Base-by-base conservation (phyloP, 2,797 vertebrate genomes). In the Hipposideros larvatus region DNA sequence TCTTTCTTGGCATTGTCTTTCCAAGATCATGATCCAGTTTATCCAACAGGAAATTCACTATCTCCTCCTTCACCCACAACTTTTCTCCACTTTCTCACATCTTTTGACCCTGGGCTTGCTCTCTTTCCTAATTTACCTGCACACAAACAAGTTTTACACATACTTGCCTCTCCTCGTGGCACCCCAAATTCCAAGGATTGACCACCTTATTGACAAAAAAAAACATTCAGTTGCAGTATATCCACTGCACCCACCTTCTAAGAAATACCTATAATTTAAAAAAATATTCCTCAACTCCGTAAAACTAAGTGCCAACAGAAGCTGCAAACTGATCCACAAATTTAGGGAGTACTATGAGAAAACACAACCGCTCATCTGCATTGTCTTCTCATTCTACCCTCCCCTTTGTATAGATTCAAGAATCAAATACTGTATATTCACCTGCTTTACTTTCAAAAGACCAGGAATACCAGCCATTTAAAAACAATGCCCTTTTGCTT, bases 391-490 rank as follows among this genome's bases (percentile, higher is more conserved):
- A 88, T 65, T 87, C 66, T 46, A 71, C 28, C 5, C 21, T 74
- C 86, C 24, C 51, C 57, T 78, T 73, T 79, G 22, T n/a, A 84
- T 11, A 87, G 28, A 87, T 79, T 74, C n/a, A 92, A 94, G 22
- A 87, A 90, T 68, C 80, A 96, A 87, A 94, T 51, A 79, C 57
- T 26, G 34, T 73, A 80, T 88, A 74, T 48, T 90, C 68, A 75
- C 18, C 79, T 92, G 28, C 41, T 88, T 82, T 22, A 71, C 53
- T 83, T 83, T 87, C 46, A 96, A 92, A 93, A 79, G 34, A 70
- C 22, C 28, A 94, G 5, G 37, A 94, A 66, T 46, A 75, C 3
- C 22, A 75, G 46, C 13, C 43, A 92, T 68, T 90, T 92, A 94
- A 43, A 26, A 37, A 11, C 1, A 34, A 19, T 55, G 71, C 4